Evolutionary conservation across 2,113 vertebrate genomes (phyloP).

Genomic region (Chloropsis cyanopogon): DNA sequence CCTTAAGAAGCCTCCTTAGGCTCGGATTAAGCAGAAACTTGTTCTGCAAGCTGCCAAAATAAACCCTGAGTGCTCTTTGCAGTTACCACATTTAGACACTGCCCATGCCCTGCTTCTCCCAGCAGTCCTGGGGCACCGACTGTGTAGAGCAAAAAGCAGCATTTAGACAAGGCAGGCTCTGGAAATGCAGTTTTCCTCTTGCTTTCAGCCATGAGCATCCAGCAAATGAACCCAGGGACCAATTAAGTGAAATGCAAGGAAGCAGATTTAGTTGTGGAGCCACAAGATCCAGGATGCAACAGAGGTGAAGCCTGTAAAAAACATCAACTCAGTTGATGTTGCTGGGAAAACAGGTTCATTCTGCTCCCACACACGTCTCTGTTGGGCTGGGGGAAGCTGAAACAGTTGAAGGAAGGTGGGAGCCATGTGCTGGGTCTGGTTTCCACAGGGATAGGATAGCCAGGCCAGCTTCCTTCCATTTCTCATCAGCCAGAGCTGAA

Average conservation of each 20-base stretch:
- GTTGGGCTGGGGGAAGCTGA: neutral
- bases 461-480: neutral
- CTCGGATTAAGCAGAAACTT: neutral
- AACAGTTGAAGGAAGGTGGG: neutral
- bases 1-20: neutral
- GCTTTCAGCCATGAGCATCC: neutral
- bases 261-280: neutral
- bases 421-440: neutral
- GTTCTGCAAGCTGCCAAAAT: neutral
- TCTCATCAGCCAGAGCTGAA: neutral
- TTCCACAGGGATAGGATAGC: neutral
- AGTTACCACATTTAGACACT: neutral
- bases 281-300: neutral
- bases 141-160: neutral
- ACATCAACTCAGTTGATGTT: neutral
- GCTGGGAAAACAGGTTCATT: neutral
- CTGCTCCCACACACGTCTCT: neutral
- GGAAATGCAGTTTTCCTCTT: neutral
- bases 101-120: neutral
- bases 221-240: neutral
- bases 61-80: neutral
- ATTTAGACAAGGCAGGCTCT: neutral
- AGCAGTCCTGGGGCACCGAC: neutral
- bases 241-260: neutral
- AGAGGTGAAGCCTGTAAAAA: neutral